Percentiles rank a stretch among this genome's conserved stretches.
Conservation (phyloP, 2,888 invertebrate species). For the Drosophila mulleri region DNA sequence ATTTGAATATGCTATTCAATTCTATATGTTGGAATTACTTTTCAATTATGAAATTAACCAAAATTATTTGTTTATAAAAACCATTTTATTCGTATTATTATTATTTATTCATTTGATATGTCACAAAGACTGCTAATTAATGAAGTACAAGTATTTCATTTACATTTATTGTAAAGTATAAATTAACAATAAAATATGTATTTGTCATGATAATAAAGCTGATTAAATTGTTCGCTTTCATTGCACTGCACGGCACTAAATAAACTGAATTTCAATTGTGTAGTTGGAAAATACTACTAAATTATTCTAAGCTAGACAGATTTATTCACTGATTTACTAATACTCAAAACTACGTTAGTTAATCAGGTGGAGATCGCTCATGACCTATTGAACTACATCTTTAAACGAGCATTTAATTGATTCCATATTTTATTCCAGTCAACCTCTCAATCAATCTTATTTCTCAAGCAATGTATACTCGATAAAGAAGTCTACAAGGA, state of each 20-base stretch:
- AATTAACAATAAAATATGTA: too few relatives aligned
- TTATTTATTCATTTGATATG: background rate
- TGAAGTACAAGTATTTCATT: background rate
- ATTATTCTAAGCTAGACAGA: too few relatives aligned
- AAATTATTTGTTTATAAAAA: background rate
- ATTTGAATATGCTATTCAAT: slow-evolving; percentile 11
- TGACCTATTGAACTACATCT: background rate
- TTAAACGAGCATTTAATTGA: background rate
- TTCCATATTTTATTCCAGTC: too few relatives aligned
- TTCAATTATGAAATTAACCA: background rate
- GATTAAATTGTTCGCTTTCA: too few relatives aligned
- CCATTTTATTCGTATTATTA: background rate
- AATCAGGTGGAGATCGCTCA: background rate
- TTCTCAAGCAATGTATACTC: background rate
- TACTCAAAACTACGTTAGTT: too few relatives aligned
- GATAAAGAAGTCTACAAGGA: too few relatives aligned
- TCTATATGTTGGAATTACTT: background rate
- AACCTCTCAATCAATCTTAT: background rate
- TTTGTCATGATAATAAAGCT: too few relatives aligned
- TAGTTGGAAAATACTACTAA: too few relatives aligned
- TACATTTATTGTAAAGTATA: background rate
- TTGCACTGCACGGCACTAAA: too few relatives aligned
- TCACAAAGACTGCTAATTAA: background rate
- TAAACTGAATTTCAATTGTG: too few relatives aligned
- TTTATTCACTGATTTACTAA: too few relatives aligned